A percentile compares a stretch with the other conserved stretches of the same genome.
These are phyloP conservation scores for Linyphia triangularis DNA, from an alignment of 2,888 invertebrate species.

Conservation along the genomic window DNA sequence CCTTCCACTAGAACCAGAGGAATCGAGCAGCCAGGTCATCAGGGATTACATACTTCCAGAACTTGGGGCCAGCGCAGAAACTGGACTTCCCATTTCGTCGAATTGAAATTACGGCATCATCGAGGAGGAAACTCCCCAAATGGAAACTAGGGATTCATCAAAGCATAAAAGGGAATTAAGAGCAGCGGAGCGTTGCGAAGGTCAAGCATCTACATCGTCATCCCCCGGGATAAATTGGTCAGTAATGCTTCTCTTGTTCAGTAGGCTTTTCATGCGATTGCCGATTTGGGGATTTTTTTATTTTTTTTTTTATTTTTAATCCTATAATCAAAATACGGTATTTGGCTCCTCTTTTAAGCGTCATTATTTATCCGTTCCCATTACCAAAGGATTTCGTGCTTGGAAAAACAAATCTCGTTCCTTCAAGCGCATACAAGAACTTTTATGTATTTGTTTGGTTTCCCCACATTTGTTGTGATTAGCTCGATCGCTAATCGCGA, in stretches of 20 bases:
- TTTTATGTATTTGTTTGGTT: no score
- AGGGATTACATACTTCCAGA: background rate
- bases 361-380: no score
- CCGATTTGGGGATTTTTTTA: no score
- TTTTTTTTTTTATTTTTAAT: no score
- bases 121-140: background rate
- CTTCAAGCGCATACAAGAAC: background rate
- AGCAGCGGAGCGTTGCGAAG: background rate
- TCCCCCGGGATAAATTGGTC: conserved; percentile 21
- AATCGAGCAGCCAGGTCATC: background rate
- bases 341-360: background rate
- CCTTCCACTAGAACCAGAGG: no score
- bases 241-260: background rate
- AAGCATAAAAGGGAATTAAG: conserved; percentile 1
- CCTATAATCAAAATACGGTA: background rate
- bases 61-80: background rate
- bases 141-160: conserved; percentile 7
- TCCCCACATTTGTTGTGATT: no score
- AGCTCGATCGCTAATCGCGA: no score
- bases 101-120: background rate
- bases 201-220: background rate
- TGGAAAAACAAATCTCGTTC: background rate
- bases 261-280: background rate
- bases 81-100: conserved; percentile 10
- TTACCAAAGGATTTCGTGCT: background rate